These are phyloP conservation scores for Agrochola lota DNA, from an alignment of 2,888 invertebrate species.

Conservation along the genomic window DNA sequence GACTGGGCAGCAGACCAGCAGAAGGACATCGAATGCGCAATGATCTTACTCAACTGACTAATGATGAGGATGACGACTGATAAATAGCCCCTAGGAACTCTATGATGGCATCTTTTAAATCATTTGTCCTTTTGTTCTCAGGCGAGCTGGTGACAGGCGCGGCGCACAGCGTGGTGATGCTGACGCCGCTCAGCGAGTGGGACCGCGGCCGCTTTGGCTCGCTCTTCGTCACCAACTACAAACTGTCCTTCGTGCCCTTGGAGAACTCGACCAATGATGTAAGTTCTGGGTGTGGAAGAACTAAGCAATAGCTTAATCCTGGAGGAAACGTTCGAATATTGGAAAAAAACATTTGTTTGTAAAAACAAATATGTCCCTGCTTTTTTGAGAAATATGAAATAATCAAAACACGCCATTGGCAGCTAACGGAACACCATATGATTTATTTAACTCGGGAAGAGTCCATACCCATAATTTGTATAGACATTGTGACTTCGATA, in stretches of 20 bases:
- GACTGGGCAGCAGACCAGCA: not conserved
- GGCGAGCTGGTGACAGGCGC: slow-evolving; percentile 96
- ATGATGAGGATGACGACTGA: not conserved
- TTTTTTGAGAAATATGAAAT: not conserved
- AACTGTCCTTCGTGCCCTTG: slow-evolving; percentile 96
- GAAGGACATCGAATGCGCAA: not conserved
- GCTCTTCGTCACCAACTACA: slow-evolving; percentile 97
- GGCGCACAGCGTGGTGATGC: slow-evolving; percentile 95
- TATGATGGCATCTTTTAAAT: not conserved
- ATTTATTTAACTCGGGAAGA: not conserved
- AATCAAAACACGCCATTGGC: not conserved
- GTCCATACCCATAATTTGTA: not conserved
- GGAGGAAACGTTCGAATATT: too few relatives aligned
- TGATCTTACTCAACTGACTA: not conserved
- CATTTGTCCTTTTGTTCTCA: slow-evolving; percentile 73
- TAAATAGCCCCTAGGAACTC: not conserved
- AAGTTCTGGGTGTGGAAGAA: slow-evolving; percentile 66
- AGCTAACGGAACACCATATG: not conserved
- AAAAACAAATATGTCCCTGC: too few relatives aligned
- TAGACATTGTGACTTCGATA: too few relatives aligned
- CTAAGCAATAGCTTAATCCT: not conserved
- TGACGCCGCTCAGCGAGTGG: slow-evolving; percentile 94
- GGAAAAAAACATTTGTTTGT: too few relatives aligned
- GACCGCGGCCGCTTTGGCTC: slow-evolving; percentile 95
- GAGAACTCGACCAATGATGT: slow-evolving; percentile 84